phyloP scores from a whole-genome alignment of 2,888 invertebrate species.

The Tetragonula carbonaria region DNA sequence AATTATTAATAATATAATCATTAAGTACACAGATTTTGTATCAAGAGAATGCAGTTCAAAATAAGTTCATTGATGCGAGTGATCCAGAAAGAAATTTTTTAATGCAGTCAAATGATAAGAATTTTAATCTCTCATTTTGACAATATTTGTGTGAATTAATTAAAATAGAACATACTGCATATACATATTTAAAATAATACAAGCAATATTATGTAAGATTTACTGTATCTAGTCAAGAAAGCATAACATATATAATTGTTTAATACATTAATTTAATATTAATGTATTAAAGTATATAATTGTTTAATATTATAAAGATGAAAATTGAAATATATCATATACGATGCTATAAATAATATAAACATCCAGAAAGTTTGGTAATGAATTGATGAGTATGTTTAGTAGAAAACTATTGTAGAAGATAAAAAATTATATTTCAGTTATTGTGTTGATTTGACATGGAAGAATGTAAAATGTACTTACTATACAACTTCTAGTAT shows the following conservation, averaged over 20 bases:
- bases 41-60: neutral
- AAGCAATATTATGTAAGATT: neutral
- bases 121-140: neutral
- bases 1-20: neutral
- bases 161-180: neutral
- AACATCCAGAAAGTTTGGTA: neutral
- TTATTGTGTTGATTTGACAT: neutral
- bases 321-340: neutral
- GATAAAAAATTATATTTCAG: neutral
- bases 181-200: neutral
- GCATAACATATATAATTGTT: neutral
- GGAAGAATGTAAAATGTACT: neutral
- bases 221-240: constrained; percentile 28
- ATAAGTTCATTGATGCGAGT: neutral
- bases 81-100: neutral
- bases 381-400: neutral
- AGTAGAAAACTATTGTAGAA: neutral
- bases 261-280: too few relatives aligned
- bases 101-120: neutral
- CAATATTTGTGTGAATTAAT: neutral
- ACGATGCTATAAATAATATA: neutral
- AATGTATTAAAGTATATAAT: neutral
- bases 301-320: neutral
- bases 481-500: neutral
- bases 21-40: neutral